Conservation (phyloP, 2,797 vertebrate genomes). For the Peromyscus aztecus region DNA sequence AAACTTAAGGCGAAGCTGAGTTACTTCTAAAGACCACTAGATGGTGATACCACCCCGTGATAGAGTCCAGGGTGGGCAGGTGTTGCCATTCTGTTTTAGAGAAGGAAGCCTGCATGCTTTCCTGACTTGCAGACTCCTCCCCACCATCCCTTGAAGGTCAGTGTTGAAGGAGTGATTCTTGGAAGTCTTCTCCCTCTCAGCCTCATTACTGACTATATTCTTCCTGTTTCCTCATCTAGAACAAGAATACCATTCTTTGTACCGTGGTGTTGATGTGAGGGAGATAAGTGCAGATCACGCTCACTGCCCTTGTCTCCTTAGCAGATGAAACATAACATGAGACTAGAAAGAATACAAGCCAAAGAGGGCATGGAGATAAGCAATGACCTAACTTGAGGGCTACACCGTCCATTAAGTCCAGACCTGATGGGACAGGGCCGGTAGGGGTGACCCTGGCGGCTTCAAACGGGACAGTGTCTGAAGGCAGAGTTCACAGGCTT, state of each 20-base stretch:
- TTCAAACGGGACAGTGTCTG: background rate
- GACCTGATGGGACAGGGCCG: background rate
- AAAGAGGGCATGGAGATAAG: background rate
- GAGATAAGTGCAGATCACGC: background rate
- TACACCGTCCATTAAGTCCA: background rate
- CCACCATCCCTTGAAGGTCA: background rate
- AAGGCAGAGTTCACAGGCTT: background rate
- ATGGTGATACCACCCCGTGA: slow-evolving; percentile 47
- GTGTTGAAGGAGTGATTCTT: background rate
- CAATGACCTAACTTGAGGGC: background rate
- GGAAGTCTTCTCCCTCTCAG: background rate
- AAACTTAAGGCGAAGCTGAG: background rate
- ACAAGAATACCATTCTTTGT: background rate
- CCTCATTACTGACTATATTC: background rate
- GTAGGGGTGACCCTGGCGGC: background rate
- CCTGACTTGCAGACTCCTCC: too few species aligned
- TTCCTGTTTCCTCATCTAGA: background rate
- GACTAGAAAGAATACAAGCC: background rate
- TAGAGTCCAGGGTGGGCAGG: background rate
- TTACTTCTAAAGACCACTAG: slow-evolving; percentile 54
- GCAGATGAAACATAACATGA: too few species aligned
- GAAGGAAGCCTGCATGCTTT: background rate
- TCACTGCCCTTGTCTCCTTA: background rate
- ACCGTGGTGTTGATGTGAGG: background rate
- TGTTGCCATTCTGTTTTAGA: accelerated